Evolutionary conservation across 2,113 vertebrate genomes (phyloP).

Genomic region (Hiodon alosoides): DNA sequence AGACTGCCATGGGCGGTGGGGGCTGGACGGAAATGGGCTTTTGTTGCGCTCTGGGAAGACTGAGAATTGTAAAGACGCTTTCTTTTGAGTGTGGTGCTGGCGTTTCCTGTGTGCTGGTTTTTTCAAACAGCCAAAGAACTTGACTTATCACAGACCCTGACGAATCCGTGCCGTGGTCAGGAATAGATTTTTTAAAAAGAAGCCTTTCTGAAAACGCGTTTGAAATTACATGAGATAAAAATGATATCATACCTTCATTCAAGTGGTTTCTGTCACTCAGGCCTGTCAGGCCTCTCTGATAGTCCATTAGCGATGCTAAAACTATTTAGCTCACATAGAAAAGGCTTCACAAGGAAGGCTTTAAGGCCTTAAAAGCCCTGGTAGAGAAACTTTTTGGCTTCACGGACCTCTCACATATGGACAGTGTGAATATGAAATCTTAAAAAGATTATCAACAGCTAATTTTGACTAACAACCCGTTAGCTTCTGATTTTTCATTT

Average conservation of each 20-base stretch:
- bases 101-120: not conserved
- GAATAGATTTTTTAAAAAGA: constrained; percentile 19
- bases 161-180: constrained; percentile 14
- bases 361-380: not conserved
- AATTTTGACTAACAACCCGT: constrained; percentile 3
- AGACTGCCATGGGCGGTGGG: not conserved
- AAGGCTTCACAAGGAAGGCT: not conserved
- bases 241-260: constrained; percentile 23
- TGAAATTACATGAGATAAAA: constrained; percentile 22
- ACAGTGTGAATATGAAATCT: constrained; percentile 5
- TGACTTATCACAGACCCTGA: constrained; percentile 23
- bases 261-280: constrained; percentile 4
- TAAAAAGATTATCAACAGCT: not conserved
- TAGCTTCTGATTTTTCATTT: not conserved
- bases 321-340: constrained; percentile 13
- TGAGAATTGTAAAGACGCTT: constrained; percentile 19
- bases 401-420: not conserved
- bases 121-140: constrained; percentile 22
- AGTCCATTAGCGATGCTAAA: not conserved
- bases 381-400: not conserved
- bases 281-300: constrained; percentile 3
- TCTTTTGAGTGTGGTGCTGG: not conserved
- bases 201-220: constrained; percentile 19
- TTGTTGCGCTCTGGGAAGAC: constrained; percentile 15
- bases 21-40: not conserved